Evolutionary conservation across 1,140 invertebrate species (phyloP), one percentile per base, ranked within the genome.

Genomic region (Cheumatopsyche charites): DNA sequence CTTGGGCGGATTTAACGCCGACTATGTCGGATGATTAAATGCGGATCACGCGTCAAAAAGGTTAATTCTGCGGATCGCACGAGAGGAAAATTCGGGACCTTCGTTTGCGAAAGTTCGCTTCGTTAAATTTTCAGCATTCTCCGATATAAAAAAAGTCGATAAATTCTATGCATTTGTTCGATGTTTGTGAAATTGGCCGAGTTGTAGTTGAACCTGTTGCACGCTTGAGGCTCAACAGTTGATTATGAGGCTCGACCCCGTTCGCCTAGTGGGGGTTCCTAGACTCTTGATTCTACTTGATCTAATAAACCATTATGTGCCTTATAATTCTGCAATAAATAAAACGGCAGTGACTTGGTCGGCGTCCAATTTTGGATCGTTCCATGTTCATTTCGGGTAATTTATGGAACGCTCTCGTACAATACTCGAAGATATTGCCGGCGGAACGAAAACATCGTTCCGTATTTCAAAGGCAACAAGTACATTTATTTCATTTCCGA

Each of bases 271-370:
- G 3, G 3, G n/a, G 29, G 29, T 9, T 36, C 29, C 29, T 36
- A 36, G 29, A 9, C 9, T 36, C 29, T 36, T 4, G 29, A 36
- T 36, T 36, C 29, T 9, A 4, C 29, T 36, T 3, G 29, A 36
- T 36, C 29, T 36, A 36, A 36, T 36, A 36, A 36, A 36, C 3
- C 9, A 36, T 58, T 58, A 58, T 58, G 17, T 58, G 11, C 55
- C 55, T 58, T 58, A 58, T 58, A 58, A 58, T 58, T 58, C 12
- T 2, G 21, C 19, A 58, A 58, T 58, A 58, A 58, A 58, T 58
- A 58, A 58, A 58, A 58, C 9, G 55, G n/a, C 17, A 52, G 23
- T 21, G 55, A 1, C 21, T 52, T 52, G 47, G 47, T 17, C 19
- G 5, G 6, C 5, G 47, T 52, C 47, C 47, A 52, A 52, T 17